Conservation (phyloP, 2,888 invertebrate species). For the Drosophila affinis region DNA sequence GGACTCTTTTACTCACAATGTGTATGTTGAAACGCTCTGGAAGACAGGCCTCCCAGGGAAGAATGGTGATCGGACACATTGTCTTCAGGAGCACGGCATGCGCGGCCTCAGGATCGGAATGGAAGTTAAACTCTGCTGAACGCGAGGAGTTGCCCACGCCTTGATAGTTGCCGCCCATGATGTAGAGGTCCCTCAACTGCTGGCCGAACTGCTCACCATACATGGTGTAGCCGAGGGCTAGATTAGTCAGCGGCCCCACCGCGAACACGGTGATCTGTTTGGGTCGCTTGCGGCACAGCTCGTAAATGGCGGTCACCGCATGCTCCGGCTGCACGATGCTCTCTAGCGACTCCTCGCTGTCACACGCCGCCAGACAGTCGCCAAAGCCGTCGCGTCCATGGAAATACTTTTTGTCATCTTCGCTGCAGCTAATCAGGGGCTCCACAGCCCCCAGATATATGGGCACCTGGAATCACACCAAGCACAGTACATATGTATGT, state of each 20-base stretch:
- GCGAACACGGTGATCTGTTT: slow-evolving; percentile 87
- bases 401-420: slow-evolving; percentile 83
- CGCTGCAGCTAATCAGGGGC: slow-evolving; percentile 83
- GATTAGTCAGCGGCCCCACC: slow-evolving; percentile 91
- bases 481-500: too few species aligned
- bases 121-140: slow-evolving; percentile 91
- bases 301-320: slow-evolving; percentile 86
- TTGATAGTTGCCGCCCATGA: slow-evolving; percentile 90
- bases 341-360: slow-evolving; percentile 54
- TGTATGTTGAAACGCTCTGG: slow-evolving; percentile 77
- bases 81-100: slow-evolving; percentile 88
- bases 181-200: slow-evolving; percentile 88
- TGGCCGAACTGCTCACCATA: slow-evolving; percentile 86
- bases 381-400: slow-evolving; percentile 90
- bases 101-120: slow-evolving; percentile 90
- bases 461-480: slow-evolving; percentile 86
- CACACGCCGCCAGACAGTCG: slow-evolving; percentile 61
- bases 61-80: slow-evolving; percentile 85
- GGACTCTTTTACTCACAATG: slow-evolving; percentile 65
- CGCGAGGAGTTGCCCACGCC: slow-evolving; percentile 87
- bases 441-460: slow-evolving; percentile 87
- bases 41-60: slow-evolving; percentile 89
- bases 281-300: slow-evolving; percentile 85
- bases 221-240: slow-evolving; percentile 89
- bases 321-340: slow-evolving; percentile 85